Evolutionary conservation across 2,888 invertebrate species (phyloP).

Genomic region (Dicycla oo): DNA sequence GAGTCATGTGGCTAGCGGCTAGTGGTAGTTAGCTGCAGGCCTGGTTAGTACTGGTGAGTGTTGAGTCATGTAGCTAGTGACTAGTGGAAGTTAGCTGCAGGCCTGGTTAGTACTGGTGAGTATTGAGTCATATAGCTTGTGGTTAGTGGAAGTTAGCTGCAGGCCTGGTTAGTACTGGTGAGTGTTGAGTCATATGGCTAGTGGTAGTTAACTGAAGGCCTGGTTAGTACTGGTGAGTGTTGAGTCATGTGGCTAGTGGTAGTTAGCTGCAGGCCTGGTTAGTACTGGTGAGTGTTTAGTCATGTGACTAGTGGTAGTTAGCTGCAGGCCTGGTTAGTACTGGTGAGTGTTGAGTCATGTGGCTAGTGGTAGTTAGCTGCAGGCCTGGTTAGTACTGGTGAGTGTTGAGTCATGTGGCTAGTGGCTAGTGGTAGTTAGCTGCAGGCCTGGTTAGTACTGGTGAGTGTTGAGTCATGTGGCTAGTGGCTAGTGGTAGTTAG

Average conservation of each 20-base stretch:
- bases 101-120: slow-evolving; percentile 47
- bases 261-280: slow-evolving; percentile 46
- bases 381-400: slow-evolving; percentile 49
- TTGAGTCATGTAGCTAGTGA: too few relatives aligned
- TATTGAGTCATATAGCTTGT: too few relatives aligned
- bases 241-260: slow-evolving; percentile 51
- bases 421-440: slow-evolving; percentile 44
- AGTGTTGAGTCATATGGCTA: slow-evolving; percentile 46
- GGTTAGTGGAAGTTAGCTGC: slow-evolving; percentile 41
- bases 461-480: slow-evolving; percentile 41
- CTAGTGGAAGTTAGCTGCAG: slow-evolving; percentile 42
- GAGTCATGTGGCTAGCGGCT: too few relatives aligned
- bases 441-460: slow-evolving; percentile 49
- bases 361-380: slow-evolving; percentile 41
- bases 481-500: slow-evolving; percentile 42
- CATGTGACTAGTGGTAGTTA: slow-evolving; percentile 38
- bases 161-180: slow-evolving; percentile 49
- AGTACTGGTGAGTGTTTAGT: slow-evolving; percentile 47
- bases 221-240: slow-evolving; percentile 40
- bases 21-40: slow-evolving; percentile 44
- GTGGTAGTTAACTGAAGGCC: slow-evolving; percentile 44
- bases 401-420: slow-evolving; percentile 46
- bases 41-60: slow-evolving; percentile 41
- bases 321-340: slow-evolving; percentile 51
- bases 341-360: slow-evolving; percentile 43